phyloP scores from a whole-genome alignment of 1,140 invertebrate genomes.

The Tyrophagus putrescentiae region DNA sequence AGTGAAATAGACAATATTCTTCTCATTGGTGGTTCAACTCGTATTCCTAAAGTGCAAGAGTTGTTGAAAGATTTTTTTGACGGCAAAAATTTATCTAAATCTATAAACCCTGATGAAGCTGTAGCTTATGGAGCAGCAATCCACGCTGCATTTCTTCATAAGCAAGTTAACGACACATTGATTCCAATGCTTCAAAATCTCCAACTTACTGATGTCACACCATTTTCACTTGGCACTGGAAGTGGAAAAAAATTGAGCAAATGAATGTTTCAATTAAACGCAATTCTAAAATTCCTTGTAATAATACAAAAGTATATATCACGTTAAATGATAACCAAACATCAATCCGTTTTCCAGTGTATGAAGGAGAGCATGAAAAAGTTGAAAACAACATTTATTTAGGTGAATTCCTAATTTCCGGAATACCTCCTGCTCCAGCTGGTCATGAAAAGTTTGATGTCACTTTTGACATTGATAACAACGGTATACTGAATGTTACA shows the following conservation, averaged over 20 bases:
- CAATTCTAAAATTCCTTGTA: conserved; percentile 42
- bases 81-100: conserved; percentile 22
- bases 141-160: conserved; percentile 29
- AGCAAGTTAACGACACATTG: conserved; percentile 22
- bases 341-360: conserved; percentile 63
- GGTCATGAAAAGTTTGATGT: conserved; percentile 43
- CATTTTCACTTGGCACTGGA: conserved; percentile 44
- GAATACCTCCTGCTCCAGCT: conserved; percentile 43
- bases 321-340: conserved; percentile 93
- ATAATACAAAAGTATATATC: conserved; percentile 73
- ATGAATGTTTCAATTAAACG: conserved; percentile 40
- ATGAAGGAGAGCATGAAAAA: conserved; percentile 43
- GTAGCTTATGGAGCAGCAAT: conserved; percentile 36
- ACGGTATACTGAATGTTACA: conserved; percentile 36
- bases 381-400: conserved; percentile 43
- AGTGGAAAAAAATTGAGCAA: conserved; percentile 44
- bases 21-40: conserved; percentile 28
- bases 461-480: conserved; percentile 45
- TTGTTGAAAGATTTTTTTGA: conserved; percentile 24
- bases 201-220: conserved; percentile 42
- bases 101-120: conserved; percentile 36
- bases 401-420: conserved; percentile 44
- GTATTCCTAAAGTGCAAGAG: conserved; percentile 27
- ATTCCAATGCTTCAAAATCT: conserved; percentile 34
- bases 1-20: conserved; percentile 26